These are phyloP conservation scores for Lasioglossum marginatum DNA, from an alignment of 2,888 invertebrate species.

Conservation along the genomic window DNA sequence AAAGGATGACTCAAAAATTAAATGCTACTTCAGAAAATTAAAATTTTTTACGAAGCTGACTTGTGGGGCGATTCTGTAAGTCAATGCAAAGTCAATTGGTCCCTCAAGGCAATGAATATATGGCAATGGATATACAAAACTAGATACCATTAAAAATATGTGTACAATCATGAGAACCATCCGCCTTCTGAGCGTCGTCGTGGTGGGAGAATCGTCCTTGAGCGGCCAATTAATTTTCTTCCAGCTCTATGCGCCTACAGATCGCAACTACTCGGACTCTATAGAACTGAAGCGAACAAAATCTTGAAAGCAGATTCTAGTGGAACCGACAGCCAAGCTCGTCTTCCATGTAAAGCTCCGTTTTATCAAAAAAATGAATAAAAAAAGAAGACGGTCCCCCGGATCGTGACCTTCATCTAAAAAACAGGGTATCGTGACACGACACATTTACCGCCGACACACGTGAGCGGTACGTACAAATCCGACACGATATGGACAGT, in stretches of 20 bases:
- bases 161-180: too few species aligned
- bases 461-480: neutral
- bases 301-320: neutral
- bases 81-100: neutral
- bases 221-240: neutral
- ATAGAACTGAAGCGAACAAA: neutral
- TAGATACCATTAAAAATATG: neutral
- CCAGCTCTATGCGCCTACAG: neutral
- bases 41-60: neutral
- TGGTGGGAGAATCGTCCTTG: neutral
- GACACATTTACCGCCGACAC: neutral
- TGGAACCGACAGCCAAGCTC: neutral
- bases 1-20: neutral
- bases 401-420: conserved; percentile 1
- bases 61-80: neutral
- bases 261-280: neutral
- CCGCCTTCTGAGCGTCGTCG: neutral
- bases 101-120: neutral
- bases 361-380: neutral
- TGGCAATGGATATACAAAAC: too few species aligned
- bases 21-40: neutral
- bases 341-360: neutral
- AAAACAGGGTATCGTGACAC: neutral
- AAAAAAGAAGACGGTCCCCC: neutral
- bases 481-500: neutral